These are phyloP conservation scores for Sphenodon punctatus DNA, from an alignment of 2,797 vertebrate genomes.

Conservation along the genomic window DNA sequence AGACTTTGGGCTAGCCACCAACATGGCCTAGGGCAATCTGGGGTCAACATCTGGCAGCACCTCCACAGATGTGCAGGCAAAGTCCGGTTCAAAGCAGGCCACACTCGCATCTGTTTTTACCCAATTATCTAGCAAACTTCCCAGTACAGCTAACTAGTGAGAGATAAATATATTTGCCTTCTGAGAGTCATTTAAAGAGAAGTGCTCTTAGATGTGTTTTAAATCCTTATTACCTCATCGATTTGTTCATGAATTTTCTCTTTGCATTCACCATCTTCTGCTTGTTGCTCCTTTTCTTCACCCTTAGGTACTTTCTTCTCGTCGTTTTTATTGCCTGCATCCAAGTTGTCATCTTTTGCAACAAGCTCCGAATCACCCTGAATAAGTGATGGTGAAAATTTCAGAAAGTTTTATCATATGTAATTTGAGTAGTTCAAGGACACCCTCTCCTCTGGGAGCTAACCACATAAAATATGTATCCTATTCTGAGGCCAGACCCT, in stretches of 20 bases:
- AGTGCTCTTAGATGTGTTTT: background rate
- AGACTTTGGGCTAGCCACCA: no score
- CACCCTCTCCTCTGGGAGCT: background rate
- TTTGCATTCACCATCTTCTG: conserved; percentile 69
- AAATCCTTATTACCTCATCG: conserved; percentile 84
- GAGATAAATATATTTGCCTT: background rate
- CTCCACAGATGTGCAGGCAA: no score
- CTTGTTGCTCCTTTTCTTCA: conserved; percentile 67
- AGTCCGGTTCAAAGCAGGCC: no score
- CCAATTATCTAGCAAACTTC: no score
- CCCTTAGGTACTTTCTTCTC: conserved; percentile 82
- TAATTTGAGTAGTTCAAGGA: background rate
- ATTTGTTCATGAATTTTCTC: conserved; percentile 92
- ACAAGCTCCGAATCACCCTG: conserved; percentile 92
- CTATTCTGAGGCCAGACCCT: background rate
- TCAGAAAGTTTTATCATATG: no score
- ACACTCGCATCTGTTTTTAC: no score
- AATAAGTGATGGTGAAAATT: conserved; percentile 12
- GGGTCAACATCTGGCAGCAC: no score
- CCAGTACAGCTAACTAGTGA: no score
- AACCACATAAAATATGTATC: background rate
- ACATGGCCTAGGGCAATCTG: no score
- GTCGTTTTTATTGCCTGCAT: conserved; percentile 83
- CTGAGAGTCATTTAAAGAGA: background rate
- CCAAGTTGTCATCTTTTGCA: conserved; percentile 91